These are phyloP conservation scores for Bubo scandiacus DNA, from an alignment of 2,113 vertebrate genomes.

Conservation along the genomic window DNA sequence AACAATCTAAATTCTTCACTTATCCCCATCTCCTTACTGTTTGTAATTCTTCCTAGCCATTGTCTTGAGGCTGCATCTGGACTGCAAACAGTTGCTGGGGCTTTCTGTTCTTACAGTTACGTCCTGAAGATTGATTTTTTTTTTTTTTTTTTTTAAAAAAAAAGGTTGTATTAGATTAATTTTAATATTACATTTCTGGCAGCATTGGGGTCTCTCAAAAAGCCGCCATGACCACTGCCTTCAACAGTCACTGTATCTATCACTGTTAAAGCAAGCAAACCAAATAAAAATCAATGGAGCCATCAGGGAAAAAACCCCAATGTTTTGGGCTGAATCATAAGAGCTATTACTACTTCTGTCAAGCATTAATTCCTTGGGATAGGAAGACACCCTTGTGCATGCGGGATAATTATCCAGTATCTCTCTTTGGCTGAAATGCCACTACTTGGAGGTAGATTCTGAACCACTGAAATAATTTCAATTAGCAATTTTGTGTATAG, in stretches of 20 bases:
- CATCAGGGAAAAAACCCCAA: rapidly evolving
- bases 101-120: background rate
- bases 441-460: background rate
- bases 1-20: background rate
- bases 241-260: background rate
- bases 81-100: background rate
- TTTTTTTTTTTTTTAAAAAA: background rate
- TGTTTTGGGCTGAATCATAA: background rate
- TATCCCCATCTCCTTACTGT: background rate
- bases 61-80: background rate
- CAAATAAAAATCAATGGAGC: background rate
- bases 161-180: background rate
- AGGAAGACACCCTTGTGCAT: background rate
- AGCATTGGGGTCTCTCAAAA: background rate
- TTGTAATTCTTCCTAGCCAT: background rate
- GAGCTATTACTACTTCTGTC: background rate
- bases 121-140: background rate
- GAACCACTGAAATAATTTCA: background rate
- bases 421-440: background rate
- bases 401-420: background rate
- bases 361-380: background rate
- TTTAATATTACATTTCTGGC: background rate
- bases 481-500: background rate
- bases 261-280: background rate
- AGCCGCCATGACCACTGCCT: background rate